Conservation (phyloP, 1,140 invertebrate species). For the Amyelois transitella region DNA sequence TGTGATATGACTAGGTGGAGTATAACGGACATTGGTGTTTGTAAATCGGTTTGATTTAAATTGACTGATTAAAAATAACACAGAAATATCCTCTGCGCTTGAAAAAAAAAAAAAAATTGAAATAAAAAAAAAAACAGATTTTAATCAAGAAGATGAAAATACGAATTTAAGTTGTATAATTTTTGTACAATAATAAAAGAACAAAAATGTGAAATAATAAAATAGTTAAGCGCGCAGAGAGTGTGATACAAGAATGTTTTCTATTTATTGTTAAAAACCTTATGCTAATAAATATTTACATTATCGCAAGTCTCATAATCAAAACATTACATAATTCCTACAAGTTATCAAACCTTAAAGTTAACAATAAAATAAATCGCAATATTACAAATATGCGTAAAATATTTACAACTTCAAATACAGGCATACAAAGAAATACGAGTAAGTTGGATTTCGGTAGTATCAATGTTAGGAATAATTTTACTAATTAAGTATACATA, state of each 20-base stretch:
- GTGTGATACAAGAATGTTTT: conserved; percentile 8
- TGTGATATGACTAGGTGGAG: conserved; percentile 65
- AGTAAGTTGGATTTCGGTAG: background rate
- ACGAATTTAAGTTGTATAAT: no score
- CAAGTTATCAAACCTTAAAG: conserved; percentile 58
- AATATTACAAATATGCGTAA: conserved; percentile 67
- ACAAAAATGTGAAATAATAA: background rate
- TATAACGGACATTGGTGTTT: conserved; percentile 28
- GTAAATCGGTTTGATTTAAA: background rate
- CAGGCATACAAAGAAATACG: conserved; percentile 8
- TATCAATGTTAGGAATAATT: background rate
- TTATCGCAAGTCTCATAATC: conserved; percentile 65
- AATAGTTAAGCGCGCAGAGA: conserved; percentile 17
- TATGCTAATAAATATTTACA: conserved; percentile 72
- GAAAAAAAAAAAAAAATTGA: no score
- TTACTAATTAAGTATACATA: background rate
- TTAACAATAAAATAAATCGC: conserved; percentile 62
- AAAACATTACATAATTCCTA: conserved; percentile 49
- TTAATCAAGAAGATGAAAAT: no score
- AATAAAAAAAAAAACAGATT: no score
- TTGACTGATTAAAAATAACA: background rate
- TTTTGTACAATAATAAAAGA: no score
- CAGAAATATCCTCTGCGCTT: background rate
- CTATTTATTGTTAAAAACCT: conserved; percentile 37
- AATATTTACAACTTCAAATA: conserved; percentile 69